Base-by-base conservation (phyloP, 2,113 vertebrate genomes). In the Takifugu flavidus region DNA sequence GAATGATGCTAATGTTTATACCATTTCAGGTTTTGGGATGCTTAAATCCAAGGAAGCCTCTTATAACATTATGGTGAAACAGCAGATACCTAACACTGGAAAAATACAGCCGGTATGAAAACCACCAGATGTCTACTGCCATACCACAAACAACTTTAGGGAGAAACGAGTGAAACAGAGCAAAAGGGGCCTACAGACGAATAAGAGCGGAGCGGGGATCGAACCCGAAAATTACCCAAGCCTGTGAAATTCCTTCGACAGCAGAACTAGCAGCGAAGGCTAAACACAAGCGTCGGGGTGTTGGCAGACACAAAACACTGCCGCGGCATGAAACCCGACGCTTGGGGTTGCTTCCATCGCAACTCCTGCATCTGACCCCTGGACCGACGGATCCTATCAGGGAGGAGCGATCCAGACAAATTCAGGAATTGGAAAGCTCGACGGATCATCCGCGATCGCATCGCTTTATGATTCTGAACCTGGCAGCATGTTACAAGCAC, bases 161-260 rank as follows among this genome's bases (percentile, higher is more conserved):
- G 59, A 61, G 77, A 67, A 53, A 11, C 59, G 66, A 52, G 44
- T 49, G 62, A 72, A 69, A 55, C 56, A 57, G 59, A 70, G 62
- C 39, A 31, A 47, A 53, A 56, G n/a, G 13, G 71, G 62, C 13
- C 56, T 34, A 20, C 20, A 20, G 11, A 61, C 59, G 60, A 66
- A 54, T 65, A 27, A 70, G 59, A 72, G 57, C 28, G 65, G 56
- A 73, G 59, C 73, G 4, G 15, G 45, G n/a, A 59, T 77, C 74
- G 79, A 65, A 83, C 78, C 63, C 59, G 60, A 82, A 79, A 85
- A 84, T 20, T 59, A 79, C 69, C 79, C 63, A 58, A 75, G 53
- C 59, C 71, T 27, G 65, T 83, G 78, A 88, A 87, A 89, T 88
- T 88, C 84, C 80, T 87, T 59, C 70, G 84, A 88, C 82, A 70